phyloP scores from a whole-genome alignment of 2,113 vertebrate genomes.

The Protobothrops flavoviridis region DNA sequence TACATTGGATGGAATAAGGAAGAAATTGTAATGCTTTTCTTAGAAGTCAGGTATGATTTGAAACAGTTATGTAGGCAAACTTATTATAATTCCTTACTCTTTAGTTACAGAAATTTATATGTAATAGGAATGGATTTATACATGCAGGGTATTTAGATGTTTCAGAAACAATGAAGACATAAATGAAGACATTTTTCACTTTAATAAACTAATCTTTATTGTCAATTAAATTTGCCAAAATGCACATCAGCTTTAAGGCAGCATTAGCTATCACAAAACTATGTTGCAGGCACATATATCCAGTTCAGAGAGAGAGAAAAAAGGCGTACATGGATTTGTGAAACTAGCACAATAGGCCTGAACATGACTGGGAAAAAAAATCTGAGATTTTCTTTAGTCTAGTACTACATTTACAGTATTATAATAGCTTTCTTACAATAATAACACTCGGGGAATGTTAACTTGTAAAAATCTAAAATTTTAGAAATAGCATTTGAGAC shows the following conservation, averaged over 20 bases:
- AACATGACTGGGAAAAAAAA: neutral
- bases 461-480: neutral
- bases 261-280: neutral
- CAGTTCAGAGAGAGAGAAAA: neutral
- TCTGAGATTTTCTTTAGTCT: neutral
- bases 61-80: neutral
- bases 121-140: neutral
- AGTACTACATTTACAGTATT: neutral
- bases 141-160: neutral
- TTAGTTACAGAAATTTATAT: neutral
- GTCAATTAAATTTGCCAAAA: conserved; percentile 14
- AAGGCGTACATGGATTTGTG: neutral
- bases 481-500: neutral
- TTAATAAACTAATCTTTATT: neutral
- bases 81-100: neutral
- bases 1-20: neutral
- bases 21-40: neutral
- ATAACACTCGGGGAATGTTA: neutral
- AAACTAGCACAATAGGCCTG: neutral
- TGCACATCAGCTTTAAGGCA: neutral
- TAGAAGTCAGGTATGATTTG: neutral
- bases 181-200: neutral
- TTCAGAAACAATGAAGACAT: neutral
- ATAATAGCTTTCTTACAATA: neutral
- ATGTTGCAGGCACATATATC: neutral